A percentile compares a stretch with the other conserved stretches of the same genome.
Evolutionary conservation across 1,140 invertebrate genomes (phyloP).

Genomic region (Drosophila tani): DNA sequence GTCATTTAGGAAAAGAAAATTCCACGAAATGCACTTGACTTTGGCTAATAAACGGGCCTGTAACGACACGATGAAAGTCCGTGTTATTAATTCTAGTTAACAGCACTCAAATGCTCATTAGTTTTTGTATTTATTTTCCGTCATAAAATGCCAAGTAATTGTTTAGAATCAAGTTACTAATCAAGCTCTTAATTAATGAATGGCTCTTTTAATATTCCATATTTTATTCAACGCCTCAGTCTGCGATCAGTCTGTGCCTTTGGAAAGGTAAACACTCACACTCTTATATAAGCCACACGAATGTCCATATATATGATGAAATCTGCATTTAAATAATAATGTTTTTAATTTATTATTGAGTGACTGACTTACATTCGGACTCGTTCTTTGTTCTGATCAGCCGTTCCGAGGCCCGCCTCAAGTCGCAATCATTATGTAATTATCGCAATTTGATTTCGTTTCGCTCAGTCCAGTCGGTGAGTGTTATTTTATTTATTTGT

Average conservation of each 20-base stretch:
- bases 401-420: constrained; percentile 15
- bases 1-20: constrained; percentile 30
- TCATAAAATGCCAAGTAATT: constrained; percentile 11
- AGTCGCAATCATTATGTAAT: constrained; percentile 50
- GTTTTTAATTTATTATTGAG: constrained; percentile 45
- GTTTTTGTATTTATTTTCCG: not conserved
- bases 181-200: constrained; percentile 2
- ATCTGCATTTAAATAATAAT: constrained; percentile 40
- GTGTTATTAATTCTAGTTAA: constrained; percentile 1
- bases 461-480: not conserved
- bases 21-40: constrained; percentile 29
- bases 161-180: not conserved
- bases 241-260: not conserved
- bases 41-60: constrained; percentile 3
- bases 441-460: constrained; percentile 32
- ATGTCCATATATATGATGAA: constrained; percentile 30
- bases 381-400: constrained; percentile 41
- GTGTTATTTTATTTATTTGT: constrained; percentile 26
- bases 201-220: not conserved
- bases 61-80: constrained; percentile 29
- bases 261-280: not conserved
- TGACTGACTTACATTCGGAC: constrained; percentile 49
- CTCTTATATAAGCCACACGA: constrained; percentile 16
- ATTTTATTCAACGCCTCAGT: not conserved
- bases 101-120: not conserved